Base-by-base conservation (phyloP, 2,113 vertebrate genomes). In the Callionymus lyra region DNA sequence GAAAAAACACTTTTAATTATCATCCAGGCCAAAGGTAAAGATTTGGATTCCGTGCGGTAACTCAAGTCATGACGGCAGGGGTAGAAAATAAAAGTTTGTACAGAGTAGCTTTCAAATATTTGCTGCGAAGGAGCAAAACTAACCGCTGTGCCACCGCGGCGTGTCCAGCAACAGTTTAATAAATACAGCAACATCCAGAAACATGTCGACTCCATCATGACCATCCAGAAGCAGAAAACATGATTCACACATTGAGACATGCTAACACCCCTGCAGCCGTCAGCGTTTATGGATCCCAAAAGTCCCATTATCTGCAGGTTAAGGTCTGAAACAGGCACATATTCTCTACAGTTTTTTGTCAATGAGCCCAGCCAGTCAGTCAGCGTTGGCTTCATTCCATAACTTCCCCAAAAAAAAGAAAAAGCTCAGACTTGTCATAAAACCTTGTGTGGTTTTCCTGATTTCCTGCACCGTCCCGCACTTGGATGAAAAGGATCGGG, bases 261-360 rank as follows among this genome's bases (percentile, higher is more conserved):
- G 41, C 38, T 59, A 49, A 64, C 48, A 50, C 27, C 56, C 47
- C 58, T 38, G 39, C 57, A 69, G 66, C 49, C 56, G 36, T 60
- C 59, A 32, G 37, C 34, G 65, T 82, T 82, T 75, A 84, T 59
- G 27, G 33, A 60, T 79, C 76, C 81, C 74, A 44, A 52, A 64
- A 64, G 73, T 56, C 58, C 44, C 39, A 59, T 76, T 65, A 74
- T 60, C 56, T 49, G 50, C 65, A 37, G 38, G 45, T 44, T 50
- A 2, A 17, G 47, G 52, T 16, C 41, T 52, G 50, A 59, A 63
- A 67, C 39, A 49, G 50, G 31, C 56, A 3, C 53, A 41, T 55
- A 43, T 51, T 60, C 65, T 49, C 66, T 27, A 2, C 41, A 41
- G 44, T 39, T 44, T 57, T 45, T n/a, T 56, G 44, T 68, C 57